A percentile compares a stretch with the other conserved stretches of the same genome.
These are phyloP conservation scores for Glossosoma conforme DNA, from an alignment of 1,140 invertebrate species.

Conservation along the genomic window DNA sequence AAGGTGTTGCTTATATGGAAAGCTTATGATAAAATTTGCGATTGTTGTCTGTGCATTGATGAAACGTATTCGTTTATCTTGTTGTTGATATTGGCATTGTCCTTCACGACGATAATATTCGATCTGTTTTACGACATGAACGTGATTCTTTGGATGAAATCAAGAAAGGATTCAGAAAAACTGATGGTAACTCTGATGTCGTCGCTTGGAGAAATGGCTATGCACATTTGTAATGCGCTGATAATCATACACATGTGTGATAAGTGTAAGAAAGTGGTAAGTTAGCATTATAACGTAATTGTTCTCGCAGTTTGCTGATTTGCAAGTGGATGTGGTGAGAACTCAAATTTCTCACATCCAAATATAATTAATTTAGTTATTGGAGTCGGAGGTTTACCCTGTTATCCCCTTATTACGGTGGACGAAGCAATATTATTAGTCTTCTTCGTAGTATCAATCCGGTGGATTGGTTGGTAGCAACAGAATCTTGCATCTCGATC, in stretches of 20 bases:
- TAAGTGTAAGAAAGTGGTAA: background rate
- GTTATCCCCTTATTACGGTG: too few species aligned
- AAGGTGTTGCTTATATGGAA: constrained; percentile 1
- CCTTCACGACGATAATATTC: background rate
- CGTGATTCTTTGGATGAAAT: background rate
- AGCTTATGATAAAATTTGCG: constrained; percentile 3
- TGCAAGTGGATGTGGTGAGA: too few species aligned
- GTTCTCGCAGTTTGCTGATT: too few species aligned
- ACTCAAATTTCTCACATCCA: too few species aligned
- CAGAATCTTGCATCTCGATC: too few species aligned
- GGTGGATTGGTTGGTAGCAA: too few species aligned
- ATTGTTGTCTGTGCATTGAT: background rate
- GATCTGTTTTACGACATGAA: background rate
- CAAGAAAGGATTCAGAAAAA: background rate
- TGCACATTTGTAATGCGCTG: background rate
- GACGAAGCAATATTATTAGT: too few species aligned
- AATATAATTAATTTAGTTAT: too few species aligned
- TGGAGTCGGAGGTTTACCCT: too few species aligned
- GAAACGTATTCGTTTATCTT: background rate
- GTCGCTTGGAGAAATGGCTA: background rate
- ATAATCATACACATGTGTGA: background rate
- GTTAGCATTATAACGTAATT: background rate
- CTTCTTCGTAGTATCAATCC: too few species aligned
- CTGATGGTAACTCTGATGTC: background rate
- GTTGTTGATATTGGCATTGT: background rate